phyloP scores from a whole-genome alignment of 2,888 invertebrate species.

The Drosophila ezoana region DNA sequence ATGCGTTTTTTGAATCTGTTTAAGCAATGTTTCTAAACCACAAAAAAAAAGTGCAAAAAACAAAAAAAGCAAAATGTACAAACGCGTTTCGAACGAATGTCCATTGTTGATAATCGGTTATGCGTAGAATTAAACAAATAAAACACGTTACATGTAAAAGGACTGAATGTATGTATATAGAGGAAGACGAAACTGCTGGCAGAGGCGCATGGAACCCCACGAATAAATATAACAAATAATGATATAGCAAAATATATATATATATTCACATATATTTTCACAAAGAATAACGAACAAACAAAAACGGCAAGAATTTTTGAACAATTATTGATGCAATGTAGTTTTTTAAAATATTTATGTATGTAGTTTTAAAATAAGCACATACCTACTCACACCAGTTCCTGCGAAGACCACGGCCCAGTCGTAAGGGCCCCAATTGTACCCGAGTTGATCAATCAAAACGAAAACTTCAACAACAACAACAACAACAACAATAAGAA shows the following conservation, averaged over 20 bases:
- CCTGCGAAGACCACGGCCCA: constrained; percentile 53
- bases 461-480: constrained; percentile 34
- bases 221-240: constrained; percentile 33
- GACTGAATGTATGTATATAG: constrained; percentile 37
- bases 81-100: constrained; percentile 29
- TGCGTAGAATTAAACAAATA: constrained; percentile 22
- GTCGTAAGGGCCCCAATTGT: constrained; percentile 33
- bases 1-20: constrained; percentile 83
- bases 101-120: constrained; percentile 25
- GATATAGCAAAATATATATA: constrained; percentile 36
- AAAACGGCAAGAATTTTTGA: constrained; percentile 37
- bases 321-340: constrained; percentile 45
- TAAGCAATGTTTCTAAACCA: constrained; percentile 82
- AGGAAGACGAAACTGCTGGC: constrained; percentile 20
- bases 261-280: constrained; percentile 44
- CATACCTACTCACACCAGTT: constrained; percentile 65
- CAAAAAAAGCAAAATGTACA: constrained; percentile 30
- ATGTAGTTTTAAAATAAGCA: constrained; percentile 47
- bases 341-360: constrained; percentile 49
- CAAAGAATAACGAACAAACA: constrained; percentile 18
- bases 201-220: constrained; percentile 34
- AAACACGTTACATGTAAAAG: constrained; percentile 14
- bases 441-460: constrained; percentile 42
- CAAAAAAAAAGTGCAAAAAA: constrained; percentile 16
- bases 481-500: constrained; percentile 35